Base-by-base conservation (phyloP, 2,888 invertebrate genomes). In the Nomada hirtipes region DNA sequence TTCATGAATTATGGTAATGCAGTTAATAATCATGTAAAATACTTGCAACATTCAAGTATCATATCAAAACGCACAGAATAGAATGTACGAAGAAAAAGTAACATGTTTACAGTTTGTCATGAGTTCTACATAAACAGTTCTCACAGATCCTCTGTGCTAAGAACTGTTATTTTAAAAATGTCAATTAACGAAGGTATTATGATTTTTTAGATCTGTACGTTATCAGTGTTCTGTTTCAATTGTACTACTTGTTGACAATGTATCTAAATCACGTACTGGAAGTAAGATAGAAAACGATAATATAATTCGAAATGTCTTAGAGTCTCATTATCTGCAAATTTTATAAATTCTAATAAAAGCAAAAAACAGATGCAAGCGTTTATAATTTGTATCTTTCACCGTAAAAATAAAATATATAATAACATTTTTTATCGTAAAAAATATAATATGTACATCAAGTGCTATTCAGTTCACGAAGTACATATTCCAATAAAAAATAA, bases 1-100 rank as follows among this genome's bases (percentile, higher is more conserved):
- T 98, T 87, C 98, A 98, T 85, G 94, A 95, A 82, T 94, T 94
- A 74, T 97, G 96, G 96, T 91, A 91, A 86, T 86, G 74, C 44
- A 84, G 88, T 80, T 89, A 67, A 85, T 26, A 44, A 26, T 85
- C 29, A n/a, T 50, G 44, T 26, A 57, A 64, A 70, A 4, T 75
- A 75, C 29, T 71, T 73, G 42, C 47, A 76, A 74, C 52, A 70
- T 75, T 26, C 83, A 59, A 89, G 71, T 82, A 82, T 89, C 90
- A 90, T 89, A 90, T 90, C 89, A 89, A 23, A 86, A 80, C 89
- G 89, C 91, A 91, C 90, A 91, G 79, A 87, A 76, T 77, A 82
- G 86, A 88, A 68, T n/a, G 77, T 74, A 79, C 57, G 61, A 75
- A 61, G 15, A n/a, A 71, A 61, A 71, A 72, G 68, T 67, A 69